phyloP scores from a whole-genome alignment of 2,888 invertebrate genomes.

The Drosophila koepferae region DNA sequence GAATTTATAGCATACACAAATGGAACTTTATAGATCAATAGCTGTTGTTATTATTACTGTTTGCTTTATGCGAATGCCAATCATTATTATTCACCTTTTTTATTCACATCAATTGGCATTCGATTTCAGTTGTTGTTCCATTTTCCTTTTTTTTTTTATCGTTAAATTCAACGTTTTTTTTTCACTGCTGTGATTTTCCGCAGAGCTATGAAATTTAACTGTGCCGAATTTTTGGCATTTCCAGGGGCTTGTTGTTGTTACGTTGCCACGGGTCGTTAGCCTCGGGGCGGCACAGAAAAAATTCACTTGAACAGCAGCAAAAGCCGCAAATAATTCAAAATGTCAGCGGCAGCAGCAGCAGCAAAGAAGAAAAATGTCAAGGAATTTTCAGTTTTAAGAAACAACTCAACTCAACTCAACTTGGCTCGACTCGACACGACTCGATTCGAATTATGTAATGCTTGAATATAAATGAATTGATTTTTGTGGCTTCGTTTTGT shows the following conservation, averaged over 20 bases:
- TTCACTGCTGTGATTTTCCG: constrained; percentile 44
- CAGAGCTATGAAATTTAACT: constrained; percentile 35
- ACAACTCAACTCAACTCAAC: constrained; percentile 16
- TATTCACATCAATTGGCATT: constrained; percentile 55
- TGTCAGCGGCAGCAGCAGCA: constrained; percentile 75
- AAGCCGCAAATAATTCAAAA: constrained; percentile 73
- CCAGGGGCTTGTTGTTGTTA: constrained; percentile 29
- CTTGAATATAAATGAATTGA: constrained; percentile 38
- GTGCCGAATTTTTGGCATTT: constrained; percentile 4
- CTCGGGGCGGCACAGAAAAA: constrained; percentile 27
- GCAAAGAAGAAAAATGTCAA: constrained; percentile 62
- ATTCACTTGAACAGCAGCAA: constrained; percentile 26
- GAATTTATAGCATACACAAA: constrained; percentile 16
- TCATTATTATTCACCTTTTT: constrained; percentile 38
- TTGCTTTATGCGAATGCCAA: constrained; percentile 21
- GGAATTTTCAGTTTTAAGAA: constrained; percentile 49
- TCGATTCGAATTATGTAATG: constrained; percentile 25
- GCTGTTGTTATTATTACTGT: constrained; percentile 1
- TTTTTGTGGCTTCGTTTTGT: constrained; percentile 22
- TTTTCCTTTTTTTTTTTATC: constrained; percentile 48
- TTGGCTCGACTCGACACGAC: neutral
- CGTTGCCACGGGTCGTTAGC: constrained; percentile 60
- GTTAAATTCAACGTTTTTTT: constrained; percentile 40
- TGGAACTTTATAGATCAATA: constrained; percentile 15
- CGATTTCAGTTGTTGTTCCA: constrained; percentile 5